Evolutionary conservation across 2,113 vertebrate species (phyloP).

Genomic region (Chinchilla lanigera): DNA sequence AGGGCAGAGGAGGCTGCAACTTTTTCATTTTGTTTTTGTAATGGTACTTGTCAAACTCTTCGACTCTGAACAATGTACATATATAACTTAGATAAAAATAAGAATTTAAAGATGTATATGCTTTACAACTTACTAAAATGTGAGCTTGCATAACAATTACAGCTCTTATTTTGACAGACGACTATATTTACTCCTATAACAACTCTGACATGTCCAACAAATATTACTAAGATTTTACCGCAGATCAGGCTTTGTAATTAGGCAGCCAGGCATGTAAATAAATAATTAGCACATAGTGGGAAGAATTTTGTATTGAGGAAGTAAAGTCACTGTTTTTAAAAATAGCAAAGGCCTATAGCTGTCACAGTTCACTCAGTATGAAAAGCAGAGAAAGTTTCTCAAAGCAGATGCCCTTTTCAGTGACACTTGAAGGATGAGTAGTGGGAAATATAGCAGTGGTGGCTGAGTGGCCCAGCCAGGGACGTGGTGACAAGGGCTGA

Average conservation of each 20-base stretch:
- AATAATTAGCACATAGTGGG: not conserved
- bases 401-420: not conserved
- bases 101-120: not conserved
- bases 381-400: not conserved
- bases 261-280: not conserved
- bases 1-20: not conserved
- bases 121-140: not conserved
- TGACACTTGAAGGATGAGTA: not conserved
- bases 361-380: not conserved
- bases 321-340: not conserved
- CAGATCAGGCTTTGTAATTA: not conserved
- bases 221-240: not conserved
- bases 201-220: constrained; percentile 1
- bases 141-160: not conserved
- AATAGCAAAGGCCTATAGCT: not conserved
- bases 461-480: not conserved
- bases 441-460: not conserved
- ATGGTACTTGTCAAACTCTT: not conserved
- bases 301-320: not conserved
- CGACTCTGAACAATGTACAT: not conserved
- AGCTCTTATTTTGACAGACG: not conserved
- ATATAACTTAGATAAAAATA: not conserved
- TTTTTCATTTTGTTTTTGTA: not conserved
- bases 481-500: not conserved
- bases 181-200: not conserved